Conservation (phyloP, 2,797 vertebrate genomes). For the Sebastes iracundus region DNA sequence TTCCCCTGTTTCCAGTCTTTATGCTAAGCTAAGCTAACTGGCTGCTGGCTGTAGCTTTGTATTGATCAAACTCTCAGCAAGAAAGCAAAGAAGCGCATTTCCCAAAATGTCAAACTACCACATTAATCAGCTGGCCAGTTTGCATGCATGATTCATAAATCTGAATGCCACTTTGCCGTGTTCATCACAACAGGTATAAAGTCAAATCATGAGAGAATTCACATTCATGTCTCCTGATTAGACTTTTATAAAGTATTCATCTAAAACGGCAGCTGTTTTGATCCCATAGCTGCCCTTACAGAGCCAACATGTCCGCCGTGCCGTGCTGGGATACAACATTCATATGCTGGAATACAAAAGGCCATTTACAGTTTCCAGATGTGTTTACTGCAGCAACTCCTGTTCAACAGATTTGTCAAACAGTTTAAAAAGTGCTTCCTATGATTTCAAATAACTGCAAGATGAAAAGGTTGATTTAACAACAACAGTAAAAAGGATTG, state of each 20-base stretch:
- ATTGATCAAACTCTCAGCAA: neutral
- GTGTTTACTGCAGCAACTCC: constrained; percentile 53
- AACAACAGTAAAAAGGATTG: constrained; percentile 50
- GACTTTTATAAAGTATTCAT: constrained; percentile 20
- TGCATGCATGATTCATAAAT: constrained; percentile 11
- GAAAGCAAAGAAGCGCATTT: neutral
- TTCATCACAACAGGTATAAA: constrained; percentile 7
- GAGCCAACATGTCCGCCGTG: constrained; percentile 31
- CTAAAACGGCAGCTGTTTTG: constrained; percentile 13
- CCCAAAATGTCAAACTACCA: constrained; percentile 14
- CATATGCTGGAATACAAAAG: constrained; percentile 74
- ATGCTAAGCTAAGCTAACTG: neutral
- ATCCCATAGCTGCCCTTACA: constrained; percentile 41
- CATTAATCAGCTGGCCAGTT: constrained; percentile 1
- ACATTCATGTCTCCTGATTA: neutral
- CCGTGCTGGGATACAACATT: constrained; percentile 66
- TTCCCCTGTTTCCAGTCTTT: neutral
- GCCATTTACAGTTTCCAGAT: constrained; percentile 61
- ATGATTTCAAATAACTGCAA: constrained; percentile 56
- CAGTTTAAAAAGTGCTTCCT: constrained; percentile 74
- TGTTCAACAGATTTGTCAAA: constrained; percentile 46
- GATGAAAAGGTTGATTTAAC: constrained; percentile 16
- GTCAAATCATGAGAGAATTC: neutral
- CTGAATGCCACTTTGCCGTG: neutral
- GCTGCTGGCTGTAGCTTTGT: neutral